phyloP scores from a whole-genome alignment of 1,140 invertebrate species.

The Drosophila bocki region DNA sequence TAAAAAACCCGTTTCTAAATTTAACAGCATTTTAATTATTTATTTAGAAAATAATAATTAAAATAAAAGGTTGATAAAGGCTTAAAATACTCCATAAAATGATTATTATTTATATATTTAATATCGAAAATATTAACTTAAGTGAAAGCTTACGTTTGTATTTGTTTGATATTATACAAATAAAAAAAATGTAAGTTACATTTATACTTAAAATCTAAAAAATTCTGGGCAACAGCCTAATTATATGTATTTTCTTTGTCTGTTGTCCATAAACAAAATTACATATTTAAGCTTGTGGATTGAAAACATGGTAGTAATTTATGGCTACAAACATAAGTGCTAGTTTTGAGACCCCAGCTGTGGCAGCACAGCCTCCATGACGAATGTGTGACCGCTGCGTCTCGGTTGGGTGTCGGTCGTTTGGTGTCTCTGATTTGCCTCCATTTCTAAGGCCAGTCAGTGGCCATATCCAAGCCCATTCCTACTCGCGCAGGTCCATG shows the following conservation, averaged over 20 bases:
- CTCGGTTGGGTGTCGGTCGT: conserved; percentile 52
- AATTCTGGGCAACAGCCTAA: neutral
- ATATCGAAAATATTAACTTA: neutral
- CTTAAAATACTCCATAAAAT: neutral
- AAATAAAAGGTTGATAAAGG: neutral
- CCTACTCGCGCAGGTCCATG: neutral
- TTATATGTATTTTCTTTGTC: conserved; percentile 4
- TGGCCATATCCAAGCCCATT: conserved; percentile 16
- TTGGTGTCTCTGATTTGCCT: conserved; percentile 53
- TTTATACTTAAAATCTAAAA: neutral
- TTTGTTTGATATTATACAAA: neutral
- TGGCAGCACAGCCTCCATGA: conserved; percentile 39
- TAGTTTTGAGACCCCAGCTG: conserved; percentile 22
- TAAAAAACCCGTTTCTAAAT: no score
- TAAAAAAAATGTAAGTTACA: neutral
- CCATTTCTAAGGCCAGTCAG: conserved; percentile 18
- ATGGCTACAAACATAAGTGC: conserved; percentile 1
- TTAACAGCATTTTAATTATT: no score
- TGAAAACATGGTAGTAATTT: conserved; percentile 4
- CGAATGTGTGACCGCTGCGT: conserved; percentile 47
- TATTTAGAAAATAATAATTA: no score
- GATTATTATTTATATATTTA: neutral
- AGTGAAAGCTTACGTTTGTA: neutral
- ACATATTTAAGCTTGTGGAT: neutral
- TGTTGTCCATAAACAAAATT: conserved; percentile 1